A percentile compares a stretch with the other conserved stretches of the same genome.
phyloP scores from a whole-genome alignment of 2,113 vertebrate species.

The Argyrosomus japonicus region DNA sequence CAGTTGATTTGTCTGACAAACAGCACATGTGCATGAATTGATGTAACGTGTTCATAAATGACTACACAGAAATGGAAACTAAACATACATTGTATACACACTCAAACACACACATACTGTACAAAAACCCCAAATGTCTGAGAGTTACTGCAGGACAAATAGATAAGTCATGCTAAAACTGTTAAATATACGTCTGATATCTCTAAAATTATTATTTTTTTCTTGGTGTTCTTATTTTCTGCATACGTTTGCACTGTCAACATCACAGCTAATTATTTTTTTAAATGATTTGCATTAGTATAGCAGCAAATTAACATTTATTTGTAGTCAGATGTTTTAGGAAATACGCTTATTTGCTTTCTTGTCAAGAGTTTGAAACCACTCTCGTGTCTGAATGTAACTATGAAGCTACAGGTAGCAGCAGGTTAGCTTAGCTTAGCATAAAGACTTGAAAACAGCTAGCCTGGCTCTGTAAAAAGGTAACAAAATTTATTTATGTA shows the following conservation, averaged over 20 bases:
- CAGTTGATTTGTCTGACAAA: conserved; percentile 7
- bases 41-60: background rate
- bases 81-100: conserved; percentile 4
- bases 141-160: background rate
- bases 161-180: background rate
- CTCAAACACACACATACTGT: background rate
- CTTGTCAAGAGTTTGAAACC: background rate
- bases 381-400: background rate
- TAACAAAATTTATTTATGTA: background rate
- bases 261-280: background rate
- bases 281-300: background rate
- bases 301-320: background rate
- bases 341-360: background rate
- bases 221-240: background rate
- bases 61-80: conserved; percentile 1
- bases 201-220: background rate
- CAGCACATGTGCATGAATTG: background rate
- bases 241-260: background rate
- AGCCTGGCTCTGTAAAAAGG: background rate
- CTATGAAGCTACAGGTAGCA: background rate
- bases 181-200: background rate
- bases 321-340: background rate
- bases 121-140: background rate
- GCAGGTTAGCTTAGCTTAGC: background rate
- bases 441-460: background rate